phyloP scores from a whole-genome alignment of 1,140 invertebrate genomes.

The Protaetia brevitarsis region DNA sequence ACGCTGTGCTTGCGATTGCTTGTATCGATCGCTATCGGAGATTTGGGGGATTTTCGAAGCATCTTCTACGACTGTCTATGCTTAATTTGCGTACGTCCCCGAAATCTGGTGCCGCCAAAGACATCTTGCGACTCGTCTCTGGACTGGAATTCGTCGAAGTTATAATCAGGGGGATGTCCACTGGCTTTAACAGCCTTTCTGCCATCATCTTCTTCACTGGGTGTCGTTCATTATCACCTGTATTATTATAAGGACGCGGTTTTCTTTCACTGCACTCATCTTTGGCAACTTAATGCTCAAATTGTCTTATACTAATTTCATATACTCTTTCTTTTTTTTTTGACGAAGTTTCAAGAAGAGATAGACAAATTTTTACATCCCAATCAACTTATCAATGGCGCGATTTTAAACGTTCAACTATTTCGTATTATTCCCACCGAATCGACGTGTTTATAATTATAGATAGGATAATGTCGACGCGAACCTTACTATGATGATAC shows the following conservation, averaged over 20 bases:
- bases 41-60: not conserved
- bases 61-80: constrained; percentile 7
- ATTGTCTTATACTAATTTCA: no score
- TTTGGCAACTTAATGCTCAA: not conserved
- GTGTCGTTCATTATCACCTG: not conserved
- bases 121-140: constrained; percentile 27
- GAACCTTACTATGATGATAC: no score
- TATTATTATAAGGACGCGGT: not conserved
- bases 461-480: constrained; percentile 4
- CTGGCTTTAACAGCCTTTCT: constrained; percentile 33
- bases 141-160: constrained; percentile 38
- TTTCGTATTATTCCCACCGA: no score
- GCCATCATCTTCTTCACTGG: constrained; percentile 33
- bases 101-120: not conserved
- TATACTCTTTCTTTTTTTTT: no score
- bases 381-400: no score
- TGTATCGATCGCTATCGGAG: not conserved
- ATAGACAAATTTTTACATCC: no score
- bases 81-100: constrained; percentile 26
- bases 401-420: not conserved
- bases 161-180: constrained; percentile 44
- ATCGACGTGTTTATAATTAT: constrained; percentile 14
- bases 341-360: no score
- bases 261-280: not conserved
- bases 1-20: constrained; percentile 23